Percentiles rank a stretch among this genome's conserved stretches.
phyloP scores from a whole-genome alignment of 2,113 vertebrate genomes.

The Ia io region DNA sequence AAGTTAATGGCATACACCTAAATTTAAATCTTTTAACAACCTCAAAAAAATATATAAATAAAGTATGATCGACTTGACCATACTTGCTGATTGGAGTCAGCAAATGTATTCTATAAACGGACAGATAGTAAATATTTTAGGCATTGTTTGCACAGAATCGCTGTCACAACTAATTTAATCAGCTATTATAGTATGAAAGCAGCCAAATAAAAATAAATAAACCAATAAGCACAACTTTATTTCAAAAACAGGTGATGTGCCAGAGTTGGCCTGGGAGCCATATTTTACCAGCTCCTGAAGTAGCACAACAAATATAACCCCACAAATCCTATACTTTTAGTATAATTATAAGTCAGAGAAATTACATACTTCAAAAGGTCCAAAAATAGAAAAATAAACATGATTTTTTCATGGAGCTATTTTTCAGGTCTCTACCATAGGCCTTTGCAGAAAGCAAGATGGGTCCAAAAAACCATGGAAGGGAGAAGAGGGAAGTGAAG shows the following conservation, averaged over 20 bases:
- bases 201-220: neutral
- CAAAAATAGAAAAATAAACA: neutral
- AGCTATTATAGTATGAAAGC: neutral
- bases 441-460: neutral
- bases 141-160: neutral
- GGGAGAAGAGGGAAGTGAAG: neutral
- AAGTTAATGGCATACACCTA: neutral
- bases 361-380: neutral
- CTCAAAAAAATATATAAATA: neutral
- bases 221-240: neutral
- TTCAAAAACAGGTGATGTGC: neutral
- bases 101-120: neutral
- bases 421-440: neutral
- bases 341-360: neutral
- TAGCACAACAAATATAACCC: neutral
- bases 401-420: neutral
- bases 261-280: neutral
- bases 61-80: neutral
- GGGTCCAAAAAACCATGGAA: neutral
- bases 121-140: conserved; percentile 4
- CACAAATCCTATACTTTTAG: neutral
- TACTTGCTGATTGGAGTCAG: neutral
- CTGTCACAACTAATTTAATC: neutral
- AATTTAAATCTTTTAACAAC: conserved; percentile 3
- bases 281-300: neutral